phyloP scores from a whole-genome alignment of 2,888 invertebrate genomes.

The Ypsolopha sequella region DNA sequence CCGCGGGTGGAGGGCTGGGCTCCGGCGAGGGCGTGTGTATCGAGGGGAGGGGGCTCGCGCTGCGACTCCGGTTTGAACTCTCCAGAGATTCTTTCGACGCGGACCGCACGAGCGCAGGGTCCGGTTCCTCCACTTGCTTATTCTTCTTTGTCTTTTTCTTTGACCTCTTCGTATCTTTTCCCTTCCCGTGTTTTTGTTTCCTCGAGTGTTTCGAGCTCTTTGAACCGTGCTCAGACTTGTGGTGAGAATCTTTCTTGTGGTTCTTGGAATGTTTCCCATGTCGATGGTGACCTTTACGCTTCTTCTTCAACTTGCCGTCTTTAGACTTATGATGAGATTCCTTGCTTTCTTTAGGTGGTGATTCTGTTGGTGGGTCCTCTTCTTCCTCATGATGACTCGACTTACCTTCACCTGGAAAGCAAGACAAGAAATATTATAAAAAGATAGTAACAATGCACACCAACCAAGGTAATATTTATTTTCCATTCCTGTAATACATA shows the following conservation, averaged over 20 bases:
- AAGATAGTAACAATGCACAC: not conserved
- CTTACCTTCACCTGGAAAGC: slow-evolving; percentile 39
- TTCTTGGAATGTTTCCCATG: slow-evolving; percentile 63
- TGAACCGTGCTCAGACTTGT: slow-evolving; percentile 33
- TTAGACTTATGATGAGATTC: slow-evolving; percentile 58
- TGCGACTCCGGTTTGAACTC: slow-evolving; percentile 51
- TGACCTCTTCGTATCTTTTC: slow-evolving; percentile 58
- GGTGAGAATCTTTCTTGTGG: slow-evolving; percentile 39
- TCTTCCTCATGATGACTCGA: slow-evolving; percentile 35
- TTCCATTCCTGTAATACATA: too few species aligned
- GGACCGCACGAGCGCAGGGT: slow-evolving; percentile 26
- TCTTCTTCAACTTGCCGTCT: slow-evolving; percentile 53
- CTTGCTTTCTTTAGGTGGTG: slow-evolving; percentile 27
- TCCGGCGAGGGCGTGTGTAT: slow-evolving; percentile 55
- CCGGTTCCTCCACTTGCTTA: slow-evolving; percentile 32
- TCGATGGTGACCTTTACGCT: slow-evolving; percentile 54
- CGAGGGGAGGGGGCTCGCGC: slow-evolving; percentile 57
- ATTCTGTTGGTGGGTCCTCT: slow-evolving; percentile 14
- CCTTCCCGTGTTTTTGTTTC: slow-evolving; percentile 47
- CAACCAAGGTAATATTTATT: not conserved
- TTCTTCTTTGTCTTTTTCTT: slow-evolving; percentile 61
- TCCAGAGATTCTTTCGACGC: slow-evolving; percentile 45
- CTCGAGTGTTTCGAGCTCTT: slow-evolving; percentile 39
- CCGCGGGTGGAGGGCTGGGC: slow-evolving; percentile 32
- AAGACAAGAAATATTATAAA: not conserved